phyloP scores from a whole-genome alignment of 92 coral and sea anemone species.

The Virgularia gustaviana region DNA sequence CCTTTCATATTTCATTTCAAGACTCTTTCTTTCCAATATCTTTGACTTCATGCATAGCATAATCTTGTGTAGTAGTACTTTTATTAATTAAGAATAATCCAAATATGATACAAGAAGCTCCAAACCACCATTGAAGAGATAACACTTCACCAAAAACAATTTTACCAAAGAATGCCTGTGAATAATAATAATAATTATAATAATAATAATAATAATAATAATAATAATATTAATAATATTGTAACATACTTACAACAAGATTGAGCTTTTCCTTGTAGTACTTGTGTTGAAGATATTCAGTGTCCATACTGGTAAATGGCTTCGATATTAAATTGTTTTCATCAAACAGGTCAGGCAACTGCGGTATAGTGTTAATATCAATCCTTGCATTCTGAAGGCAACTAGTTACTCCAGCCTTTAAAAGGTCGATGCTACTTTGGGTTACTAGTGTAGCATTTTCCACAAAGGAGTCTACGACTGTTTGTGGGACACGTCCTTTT shows the following conservation, averaged over 20 bases:
- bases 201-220: neutral
- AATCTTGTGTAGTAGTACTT: neutral
- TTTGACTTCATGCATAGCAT: constrained; percentile 1
- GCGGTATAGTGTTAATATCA: constrained; percentile 30
- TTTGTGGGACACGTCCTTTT: constrained; percentile 62
- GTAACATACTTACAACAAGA: constrained; percentile 35
- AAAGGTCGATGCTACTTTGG: constrained; percentile 36
- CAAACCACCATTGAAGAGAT: constrained; percentile 89
- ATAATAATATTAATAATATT: neutral
- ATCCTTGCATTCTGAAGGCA: constrained; percentile 48
- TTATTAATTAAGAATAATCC: constrained; percentile 74
- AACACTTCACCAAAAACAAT: constrained; percentile 78
- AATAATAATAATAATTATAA: neutral
- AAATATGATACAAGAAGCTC: constrained; percentile 70
- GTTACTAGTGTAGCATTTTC: constrained; percentile 42
- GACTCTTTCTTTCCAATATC: constrained; percentile 8
- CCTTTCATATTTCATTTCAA: neutral
- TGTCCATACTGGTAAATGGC: constrained; percentile 32
- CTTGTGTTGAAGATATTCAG: constrained; percentile 26
- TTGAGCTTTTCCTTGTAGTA: constrained; percentile 38
- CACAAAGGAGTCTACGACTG: constrained; percentile 51
- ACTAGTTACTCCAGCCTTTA: constrained; percentile 41
- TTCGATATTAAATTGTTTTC: constrained; percentile 14
- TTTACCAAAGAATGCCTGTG: constrained; percentile 72
- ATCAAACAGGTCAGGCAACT: constrained; percentile 16